Conservation (phyloP, 2,888 invertebrate genomes). For the Athalia circularis region DNA sequence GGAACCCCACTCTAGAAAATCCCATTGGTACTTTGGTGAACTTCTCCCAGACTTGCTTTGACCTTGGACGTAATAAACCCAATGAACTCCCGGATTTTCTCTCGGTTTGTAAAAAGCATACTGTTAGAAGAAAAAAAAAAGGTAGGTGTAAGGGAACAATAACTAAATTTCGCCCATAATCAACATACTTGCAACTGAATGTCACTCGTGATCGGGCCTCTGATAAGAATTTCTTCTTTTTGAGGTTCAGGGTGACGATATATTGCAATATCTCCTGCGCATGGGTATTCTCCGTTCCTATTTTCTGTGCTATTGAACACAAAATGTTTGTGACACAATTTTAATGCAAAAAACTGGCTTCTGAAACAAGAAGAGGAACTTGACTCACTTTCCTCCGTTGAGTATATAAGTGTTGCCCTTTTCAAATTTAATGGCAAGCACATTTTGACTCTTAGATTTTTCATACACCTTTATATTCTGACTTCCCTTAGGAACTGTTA, state of each 20-base stretch:
- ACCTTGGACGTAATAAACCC: conserved; percentile 85
- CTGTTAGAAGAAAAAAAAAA: conserved; percentile 50
- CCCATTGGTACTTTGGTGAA: conserved; percentile 81
- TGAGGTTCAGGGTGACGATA: conserved; percentile 85
- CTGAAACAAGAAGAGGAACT: conserved; percentile 14
- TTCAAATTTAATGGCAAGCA: conserved; percentile 84
- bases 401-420: conserved; percentile 84
- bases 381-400: conserved; percentile 83
- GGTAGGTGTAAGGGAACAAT: neutral
- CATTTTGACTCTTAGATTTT: conserved; percentile 76
- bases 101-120: conserved; percentile 61
- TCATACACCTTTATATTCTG: conserved; percentile 88
- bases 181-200: conserved; percentile 86
- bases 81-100: conserved; percentile 86
- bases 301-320: conserved; percentile 78
- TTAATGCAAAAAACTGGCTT: neutral
- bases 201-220: conserved; percentile 88
- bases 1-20: conserved; percentile 86
- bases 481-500: conserved; percentile 84
- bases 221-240: conserved; percentile 87
- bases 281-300: conserved; percentile 87
- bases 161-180: neutral
- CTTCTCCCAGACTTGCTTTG: conserved; percentile 74
- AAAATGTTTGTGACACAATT: neutral
- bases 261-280: conserved; percentile 86